Evolutionary conservation across 2,113 vertebrate species (phyloP).

Genomic region (Toxotes jaculatrix): DNA sequence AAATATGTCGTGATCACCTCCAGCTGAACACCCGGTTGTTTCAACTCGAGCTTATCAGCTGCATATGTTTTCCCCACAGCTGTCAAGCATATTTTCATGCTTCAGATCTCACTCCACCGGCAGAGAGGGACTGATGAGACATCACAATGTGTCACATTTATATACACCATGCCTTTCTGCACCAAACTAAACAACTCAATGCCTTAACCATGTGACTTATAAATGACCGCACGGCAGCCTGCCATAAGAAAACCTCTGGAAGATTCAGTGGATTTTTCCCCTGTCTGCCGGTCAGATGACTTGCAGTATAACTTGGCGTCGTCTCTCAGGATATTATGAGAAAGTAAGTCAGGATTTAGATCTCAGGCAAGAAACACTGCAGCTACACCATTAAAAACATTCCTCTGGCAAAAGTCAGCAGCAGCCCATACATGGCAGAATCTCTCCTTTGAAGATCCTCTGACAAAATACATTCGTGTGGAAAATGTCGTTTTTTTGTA

Average conservation of each 20-base stretch:
- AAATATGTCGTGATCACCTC: conserved; percentile 49
- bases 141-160: conserved; percentile 28
- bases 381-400: conserved; percentile 47
- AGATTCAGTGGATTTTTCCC: background rate
- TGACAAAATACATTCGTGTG: conserved; percentile 40
- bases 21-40: conserved; percentile 62
- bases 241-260: conserved; percentile 15
- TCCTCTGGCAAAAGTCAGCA: conserved; percentile 31
- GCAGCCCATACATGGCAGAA: conserved; percentile 29
- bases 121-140: conserved; percentile 25
- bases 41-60: conserved; percentile 65
- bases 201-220: conserved; percentile 5
- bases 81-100: conserved; percentile 61
- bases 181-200: conserved; percentile 43
- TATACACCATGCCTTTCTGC: conserved; percentile 4
- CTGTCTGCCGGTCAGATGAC: conserved; percentile 8
- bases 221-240: background rate
- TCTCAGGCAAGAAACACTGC: conserved; percentile 33
- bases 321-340: conserved; percentile 10
- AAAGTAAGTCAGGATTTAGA: conserved; percentile 9
- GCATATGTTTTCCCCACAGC: conserved; percentile 59
- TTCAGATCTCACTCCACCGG: conserved; percentile 8
- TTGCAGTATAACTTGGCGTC: background rate
- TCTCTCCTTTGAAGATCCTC: conserved; percentile 58
- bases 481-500: conserved; percentile 23